Evolutionary conservation across 2,113 vertebrate species (phyloP), one percentile per base, ranked within the genome.

Genomic region (Platysternon megacephalum): DNA sequence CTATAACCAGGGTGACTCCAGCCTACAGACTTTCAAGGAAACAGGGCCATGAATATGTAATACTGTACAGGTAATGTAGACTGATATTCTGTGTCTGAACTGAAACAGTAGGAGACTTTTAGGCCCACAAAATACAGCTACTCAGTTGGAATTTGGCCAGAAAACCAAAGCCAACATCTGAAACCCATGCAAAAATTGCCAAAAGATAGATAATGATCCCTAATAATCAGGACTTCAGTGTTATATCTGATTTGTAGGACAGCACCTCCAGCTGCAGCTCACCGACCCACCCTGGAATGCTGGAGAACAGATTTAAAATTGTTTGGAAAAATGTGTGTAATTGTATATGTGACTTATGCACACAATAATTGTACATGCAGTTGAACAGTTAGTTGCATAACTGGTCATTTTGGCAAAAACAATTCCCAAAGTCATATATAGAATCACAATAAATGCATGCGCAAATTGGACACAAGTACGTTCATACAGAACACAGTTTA

Each of bases 31-130:
- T 99, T 58, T 99, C 99, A 94, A 98, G 99, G 94, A 99, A 99
- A 97, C 99, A 99, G 98, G 99, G 99, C 58, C 99, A 99, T 55
- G 99, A 99, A 97, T 99, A 99, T 89, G 99, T 99, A 96, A 99
- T 99, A 96, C 94, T 99, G 84, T 99, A 99, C 98, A 99, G 99
- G 99, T 99, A 98, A 97, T 88, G 53, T 12, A 58, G n/a, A 87
- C 65, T n/a, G 8, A 85, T 86, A 65, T 80, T 82, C 42, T 44
- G 12, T 7, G 17, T 80, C 87, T 81, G 89, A 94, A 55, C 61
- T 61, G 12, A 89, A 97, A 72, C 51, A 95, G 24, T 82, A 96
- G 90, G 87, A 32, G 44, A 74, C 58, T 49, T 91, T 52, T 83
- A 56, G 56, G 44, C 19, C 39, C 89, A 81, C 24, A 52, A 56